Evolutionary conservation across 2,797 vertebrate species (phyloP).

Genomic region (Rhabdophis nuchalis): DNA sequence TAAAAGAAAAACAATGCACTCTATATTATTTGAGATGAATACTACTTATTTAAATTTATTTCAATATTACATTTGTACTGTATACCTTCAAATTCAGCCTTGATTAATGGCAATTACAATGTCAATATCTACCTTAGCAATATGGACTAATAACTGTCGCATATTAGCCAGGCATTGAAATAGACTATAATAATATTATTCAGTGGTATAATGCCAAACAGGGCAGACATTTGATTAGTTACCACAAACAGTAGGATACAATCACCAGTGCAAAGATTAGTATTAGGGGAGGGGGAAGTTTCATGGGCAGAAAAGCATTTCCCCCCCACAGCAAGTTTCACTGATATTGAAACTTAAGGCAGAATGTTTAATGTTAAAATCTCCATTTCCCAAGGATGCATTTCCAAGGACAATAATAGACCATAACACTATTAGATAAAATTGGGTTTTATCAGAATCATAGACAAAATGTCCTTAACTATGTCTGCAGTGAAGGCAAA

Average conservation of each 20-base stretch:
- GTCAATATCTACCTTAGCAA: neutral
- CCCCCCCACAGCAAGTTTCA: neutral
- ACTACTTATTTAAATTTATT: neutral
- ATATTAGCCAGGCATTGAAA: neutral
- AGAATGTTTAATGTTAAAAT: neutral
- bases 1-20: constrained; percentile 19
- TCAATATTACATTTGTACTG: neutral
- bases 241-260: neutral
- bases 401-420: neutral
- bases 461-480: neutral
- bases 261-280: neutral
- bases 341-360: neutral
- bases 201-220: neutral
- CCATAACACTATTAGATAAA: neutral
- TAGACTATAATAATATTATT: neutral
- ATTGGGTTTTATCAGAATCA: neutral
- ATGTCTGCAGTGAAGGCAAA: neutral
- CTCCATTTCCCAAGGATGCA: neutral
- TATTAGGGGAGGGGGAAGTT: neutral
- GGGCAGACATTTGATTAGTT: neutral
- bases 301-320: neutral
- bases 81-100: neutral
- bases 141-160: neutral
- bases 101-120: neutral
- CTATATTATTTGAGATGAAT: neutral